Base-by-base conservation (phyloP, 2,888 invertebrate species). In the Celastrina argiolus region DNA sequence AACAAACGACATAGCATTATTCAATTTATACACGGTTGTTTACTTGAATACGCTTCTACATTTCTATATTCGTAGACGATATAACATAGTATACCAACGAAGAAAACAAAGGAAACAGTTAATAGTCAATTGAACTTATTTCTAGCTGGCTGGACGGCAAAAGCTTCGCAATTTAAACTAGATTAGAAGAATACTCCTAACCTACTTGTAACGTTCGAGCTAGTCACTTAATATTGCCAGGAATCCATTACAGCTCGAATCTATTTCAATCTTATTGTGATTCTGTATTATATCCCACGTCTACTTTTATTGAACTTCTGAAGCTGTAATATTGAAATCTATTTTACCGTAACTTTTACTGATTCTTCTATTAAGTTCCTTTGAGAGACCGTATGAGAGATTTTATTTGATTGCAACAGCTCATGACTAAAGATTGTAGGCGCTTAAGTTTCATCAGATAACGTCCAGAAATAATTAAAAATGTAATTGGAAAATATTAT, bases 111-210 rank as follows among this genome's bases (percentile, higher is more conserved):
- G 84, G 79, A 69, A 79, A 78, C 80, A 83, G 83, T 84, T 85
- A 86, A 87, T 86, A 78, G 80, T 81, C 84, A 87, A 86, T 87
- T 85, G 84, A 83, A 82, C 81, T 83, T 83, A 84, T 87, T 88
- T 88, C 86, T 85, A 83, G 74, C 76, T 78, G 75, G 78, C 74
- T 76, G 74, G 78, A 73, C 74, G 76, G 70, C 69, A 76, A 75
- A 79, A 77, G 78, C 78, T 77, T 76, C 76, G 75, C 78, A 77
- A 80, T 82, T 82, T 78, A 78, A 79, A 78, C 74, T 69, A 74
- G 78, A 81, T 82, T 82, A 84, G 76, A 78, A 73, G 77, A 78
- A 78, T 78, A 78, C 77, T 76, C 75, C 75, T 73, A 73, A 73
- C 70, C 59, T 34, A 59, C 34, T 59, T 34, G 31, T 34, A 56